phyloP scores from a whole-genome alignment of 2,888 invertebrate genomes.

The Watsonalla cultraria region DNA sequence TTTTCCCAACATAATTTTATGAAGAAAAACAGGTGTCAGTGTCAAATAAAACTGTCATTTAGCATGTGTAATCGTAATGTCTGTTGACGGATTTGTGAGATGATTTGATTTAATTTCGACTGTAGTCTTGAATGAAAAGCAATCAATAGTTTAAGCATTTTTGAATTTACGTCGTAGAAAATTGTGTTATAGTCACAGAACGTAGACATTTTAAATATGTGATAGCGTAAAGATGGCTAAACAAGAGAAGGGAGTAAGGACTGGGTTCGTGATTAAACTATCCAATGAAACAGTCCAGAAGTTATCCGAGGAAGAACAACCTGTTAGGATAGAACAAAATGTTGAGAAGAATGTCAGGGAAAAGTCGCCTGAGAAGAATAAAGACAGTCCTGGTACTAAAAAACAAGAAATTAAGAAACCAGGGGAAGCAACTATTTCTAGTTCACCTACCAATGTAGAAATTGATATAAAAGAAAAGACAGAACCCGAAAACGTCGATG shows the following conservation, averaged over 20 bases:
- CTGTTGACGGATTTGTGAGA: too few species aligned
- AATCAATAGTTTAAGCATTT: too few species aligned
- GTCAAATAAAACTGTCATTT: too few species aligned
- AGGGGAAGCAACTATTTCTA: not conserved
- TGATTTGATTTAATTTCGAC: too few species aligned
- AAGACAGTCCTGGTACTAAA: not conserved
- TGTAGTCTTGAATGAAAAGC: too few species aligned
- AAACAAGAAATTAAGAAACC: not conserved
- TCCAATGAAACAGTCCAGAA: conserved; percentile 69
- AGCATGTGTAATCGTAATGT: too few species aligned
- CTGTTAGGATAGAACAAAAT: conserved; percentile 18
- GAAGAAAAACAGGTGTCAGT: too few species aligned
- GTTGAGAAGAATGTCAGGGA: conserved; percentile 3
- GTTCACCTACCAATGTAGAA: not conserved
- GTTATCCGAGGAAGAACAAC: conserved; percentile 54
- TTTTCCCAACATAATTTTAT: too few species aligned
- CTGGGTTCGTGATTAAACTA: conserved; percentile 71
- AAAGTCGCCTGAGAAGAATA: not conserved
- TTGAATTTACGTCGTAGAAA: too few species aligned
- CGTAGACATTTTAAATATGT: too few species aligned
- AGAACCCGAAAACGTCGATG: not conserved
- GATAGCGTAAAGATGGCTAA: conserved; percentile 39
- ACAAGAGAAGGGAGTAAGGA: conserved; percentile 45
- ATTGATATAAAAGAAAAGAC: too few species aligned
- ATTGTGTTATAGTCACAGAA: too few species aligned